Percentiles rank a stretch among this genome's conserved stretches.
Evolutionary conservation across 2,797 vertebrate species (phyloP).

Genomic region (Smutsia temminckii): DNA sequence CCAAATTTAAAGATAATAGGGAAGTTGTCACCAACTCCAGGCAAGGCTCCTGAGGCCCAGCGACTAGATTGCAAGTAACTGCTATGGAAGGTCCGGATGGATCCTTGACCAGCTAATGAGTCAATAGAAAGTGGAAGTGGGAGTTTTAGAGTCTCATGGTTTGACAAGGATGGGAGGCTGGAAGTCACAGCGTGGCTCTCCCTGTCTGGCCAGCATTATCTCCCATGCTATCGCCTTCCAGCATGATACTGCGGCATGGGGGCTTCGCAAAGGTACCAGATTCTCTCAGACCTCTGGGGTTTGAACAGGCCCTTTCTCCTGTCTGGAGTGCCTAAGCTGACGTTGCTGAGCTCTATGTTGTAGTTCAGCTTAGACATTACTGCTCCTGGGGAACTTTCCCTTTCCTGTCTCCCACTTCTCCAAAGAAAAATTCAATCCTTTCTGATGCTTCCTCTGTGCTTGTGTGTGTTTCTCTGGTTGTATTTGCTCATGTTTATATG

Average conservation of each 20-base stretch:
- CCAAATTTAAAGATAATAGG: background rate
- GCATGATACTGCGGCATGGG: background rate
- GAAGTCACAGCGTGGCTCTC: background rate
- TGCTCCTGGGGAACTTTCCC: background rate
- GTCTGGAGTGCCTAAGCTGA: background rate
- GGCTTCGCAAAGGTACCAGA: background rate
- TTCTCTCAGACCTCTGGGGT: background rate
- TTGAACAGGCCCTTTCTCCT: background rate
- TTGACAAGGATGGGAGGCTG: no score
- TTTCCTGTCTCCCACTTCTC: background rate
- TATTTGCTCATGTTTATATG: background rate
- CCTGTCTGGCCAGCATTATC: no score
- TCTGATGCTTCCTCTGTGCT: background rate
- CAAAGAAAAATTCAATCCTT: background rate
- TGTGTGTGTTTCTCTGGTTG: rapidly evolving
- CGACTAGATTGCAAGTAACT: background rate
- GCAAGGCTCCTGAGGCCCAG: background rate
- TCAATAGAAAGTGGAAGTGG: background rate
- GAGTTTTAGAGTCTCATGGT: background rate
- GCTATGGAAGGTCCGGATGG: background rate
- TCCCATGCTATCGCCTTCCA: rapidly evolving
- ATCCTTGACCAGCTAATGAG: background rate
- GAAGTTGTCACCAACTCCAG: background rate
- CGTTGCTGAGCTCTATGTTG: background rate
- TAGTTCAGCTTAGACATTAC: background rate